Evolutionary conservation across 2,113 vertebrate genomes (phyloP).

Genomic region (Ochotona curzoniae): DNA sequence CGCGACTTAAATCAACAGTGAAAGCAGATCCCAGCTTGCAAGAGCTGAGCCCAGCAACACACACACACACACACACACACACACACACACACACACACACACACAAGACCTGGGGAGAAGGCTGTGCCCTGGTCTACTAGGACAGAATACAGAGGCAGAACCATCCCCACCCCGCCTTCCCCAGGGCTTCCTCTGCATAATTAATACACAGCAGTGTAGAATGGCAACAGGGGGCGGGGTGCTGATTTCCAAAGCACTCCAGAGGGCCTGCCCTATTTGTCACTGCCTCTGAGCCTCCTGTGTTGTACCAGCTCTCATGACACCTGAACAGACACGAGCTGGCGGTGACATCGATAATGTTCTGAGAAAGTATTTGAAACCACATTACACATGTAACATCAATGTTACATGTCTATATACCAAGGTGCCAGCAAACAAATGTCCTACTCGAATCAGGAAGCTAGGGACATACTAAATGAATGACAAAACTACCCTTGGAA

Average conservation of each 20-base stretch:
- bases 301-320: not conserved
- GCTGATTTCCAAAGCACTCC: not conserved
- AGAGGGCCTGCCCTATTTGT: not conserved
- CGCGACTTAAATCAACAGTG: rapidly evolving
- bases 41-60: too few species aligned
- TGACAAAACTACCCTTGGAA: not conserved
- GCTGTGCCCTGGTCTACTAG: not conserved
- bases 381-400: not conserved
- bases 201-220: not conserved
- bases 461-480: not conserved
- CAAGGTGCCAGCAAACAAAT: not conserved
- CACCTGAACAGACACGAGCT: not conserved
- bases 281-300: not conserved
- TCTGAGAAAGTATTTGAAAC: not conserved
- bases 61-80: not conserved
- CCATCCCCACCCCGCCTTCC: not conserved
- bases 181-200: not conserved
- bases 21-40: too few species aligned
- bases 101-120: not conserved
- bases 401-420: too few species aligned
- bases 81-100: not conserved
- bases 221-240: not conserved
- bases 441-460: not conserved
- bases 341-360: not conserved
- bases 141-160: not conserved